Conservation (phyloP, 2,797 vertebrate species). For the Tapirus indicus region DNA sequence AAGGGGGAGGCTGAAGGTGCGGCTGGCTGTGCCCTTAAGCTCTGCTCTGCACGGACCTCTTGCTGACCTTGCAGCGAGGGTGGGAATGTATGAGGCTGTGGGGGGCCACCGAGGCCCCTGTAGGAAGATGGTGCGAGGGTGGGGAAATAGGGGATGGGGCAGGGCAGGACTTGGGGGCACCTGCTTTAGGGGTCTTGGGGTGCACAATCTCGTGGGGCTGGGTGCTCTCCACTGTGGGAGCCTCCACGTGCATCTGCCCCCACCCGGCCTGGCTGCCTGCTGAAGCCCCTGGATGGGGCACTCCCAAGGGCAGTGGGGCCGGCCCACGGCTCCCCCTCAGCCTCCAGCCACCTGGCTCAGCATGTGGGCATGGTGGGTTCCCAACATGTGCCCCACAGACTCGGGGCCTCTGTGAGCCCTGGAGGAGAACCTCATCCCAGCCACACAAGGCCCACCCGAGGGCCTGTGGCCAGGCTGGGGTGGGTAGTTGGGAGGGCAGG, state of each 20-base stretch:
- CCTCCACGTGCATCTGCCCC: background rate
- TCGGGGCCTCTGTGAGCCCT: background rate
- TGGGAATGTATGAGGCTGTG: background rate
- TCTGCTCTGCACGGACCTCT: background rate
- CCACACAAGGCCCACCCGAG: background rate
- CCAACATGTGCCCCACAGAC: background rate
- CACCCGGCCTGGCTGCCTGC: background rate
- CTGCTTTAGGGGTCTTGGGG: background rate
- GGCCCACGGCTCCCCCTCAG: rapidly evolving
- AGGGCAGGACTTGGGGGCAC: background rate
- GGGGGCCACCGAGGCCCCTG: too few relatives aligned
- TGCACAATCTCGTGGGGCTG: rapidly evolving
- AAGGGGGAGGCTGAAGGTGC: background rate
- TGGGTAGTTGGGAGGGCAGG: background rate
- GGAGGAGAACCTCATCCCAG: rapidly evolving
- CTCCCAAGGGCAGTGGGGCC: too few relatives aligned
- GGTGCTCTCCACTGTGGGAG: background rate
- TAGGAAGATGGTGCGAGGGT: too few relatives aligned
- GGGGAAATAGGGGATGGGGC: rapidly evolving
- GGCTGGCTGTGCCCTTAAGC: background rate
- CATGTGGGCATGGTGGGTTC: background rate
- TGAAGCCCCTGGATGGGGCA: background rate
- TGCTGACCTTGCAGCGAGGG: background rate
- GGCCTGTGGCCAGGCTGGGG: background rate
- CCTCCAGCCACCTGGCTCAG: background rate